A percentile compares a stretch with the other conserved stretches of the same genome.
Conservation (phyloP, 2,888 invertebrate species). For the Oxystoma pomonae region DNA sequence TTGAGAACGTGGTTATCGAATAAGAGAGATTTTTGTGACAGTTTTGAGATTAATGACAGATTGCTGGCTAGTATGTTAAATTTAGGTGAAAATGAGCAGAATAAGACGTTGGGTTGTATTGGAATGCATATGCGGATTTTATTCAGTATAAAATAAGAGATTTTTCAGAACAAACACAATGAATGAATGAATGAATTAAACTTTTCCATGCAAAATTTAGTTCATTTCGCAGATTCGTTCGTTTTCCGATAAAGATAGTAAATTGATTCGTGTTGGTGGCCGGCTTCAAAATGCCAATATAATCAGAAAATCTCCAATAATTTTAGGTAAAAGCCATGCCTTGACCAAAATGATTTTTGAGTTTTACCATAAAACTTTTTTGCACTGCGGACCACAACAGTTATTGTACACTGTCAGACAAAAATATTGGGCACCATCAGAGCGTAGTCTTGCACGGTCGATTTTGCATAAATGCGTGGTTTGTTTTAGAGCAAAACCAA, state of each 20-base stretch:
- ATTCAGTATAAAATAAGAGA: too few relatives aligned
- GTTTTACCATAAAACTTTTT: conserved; percentile 6
- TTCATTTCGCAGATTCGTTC: conserved; percentile 7
- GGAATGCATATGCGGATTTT: too few relatives aligned
- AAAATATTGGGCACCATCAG: conserved; percentile 22
- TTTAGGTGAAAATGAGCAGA: too few relatives aligned
- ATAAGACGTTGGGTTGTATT: too few relatives aligned
- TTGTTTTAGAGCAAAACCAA: conserved; percentile 23
- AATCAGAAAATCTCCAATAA: conserved; percentile 11
- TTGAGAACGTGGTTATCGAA: too few relatives aligned
- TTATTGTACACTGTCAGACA: conserved; percentile 20
- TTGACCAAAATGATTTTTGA: conserved; percentile 10
- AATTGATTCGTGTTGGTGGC: conserved; percentile 12
- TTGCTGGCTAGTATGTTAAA: too few relatives aligned
- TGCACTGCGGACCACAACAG: conserved; percentile 11
- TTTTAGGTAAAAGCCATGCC: conserved; percentile 17
- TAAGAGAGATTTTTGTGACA: too few relatives aligned
- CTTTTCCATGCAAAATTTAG: neutral
- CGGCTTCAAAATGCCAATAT: conserved; percentile 4
- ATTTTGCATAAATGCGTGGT: conserved; percentile 10
- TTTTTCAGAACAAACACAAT: too few relatives aligned
- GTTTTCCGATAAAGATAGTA: conserved; percentile 10
- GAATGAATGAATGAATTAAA: conserved; percentile 3
- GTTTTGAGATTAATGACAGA: too few relatives aligned
- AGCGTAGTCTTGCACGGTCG: conserved; percentile 17